phyloP scores from a whole-genome alignment of 2,113 vertebrate species.

The Cettia cetti region DNA sequence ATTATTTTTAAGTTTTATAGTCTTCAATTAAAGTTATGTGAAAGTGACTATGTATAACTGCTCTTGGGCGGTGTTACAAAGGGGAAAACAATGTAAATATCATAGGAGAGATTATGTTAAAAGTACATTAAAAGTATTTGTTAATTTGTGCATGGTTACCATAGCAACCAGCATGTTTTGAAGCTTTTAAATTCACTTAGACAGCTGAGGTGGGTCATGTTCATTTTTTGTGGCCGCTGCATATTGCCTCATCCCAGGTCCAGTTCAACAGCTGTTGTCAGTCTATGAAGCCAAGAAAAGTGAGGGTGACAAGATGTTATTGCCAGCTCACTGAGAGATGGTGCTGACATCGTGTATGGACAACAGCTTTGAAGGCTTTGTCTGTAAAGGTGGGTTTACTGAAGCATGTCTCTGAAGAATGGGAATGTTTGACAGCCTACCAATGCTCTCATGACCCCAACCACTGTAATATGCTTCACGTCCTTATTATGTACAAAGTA shows the following conservation, averaged over 20 bases:
- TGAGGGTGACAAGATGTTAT: background rate
- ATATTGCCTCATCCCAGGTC: background rate
- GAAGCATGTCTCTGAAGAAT: background rate
- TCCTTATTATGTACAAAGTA: background rate
- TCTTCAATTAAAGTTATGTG: background rate
- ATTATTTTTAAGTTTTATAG: background rate
- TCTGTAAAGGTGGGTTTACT: background rate
- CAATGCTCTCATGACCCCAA: background rate
- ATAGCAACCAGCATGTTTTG: conserved; percentile 4
- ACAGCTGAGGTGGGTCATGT: background rate
- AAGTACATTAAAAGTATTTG: background rate
- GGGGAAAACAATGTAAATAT: background rate
- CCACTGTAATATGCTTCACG: background rate
- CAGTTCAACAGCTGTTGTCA: background rate
- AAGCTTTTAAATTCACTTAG: background rate
- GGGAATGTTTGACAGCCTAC: background rate
- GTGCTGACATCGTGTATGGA: background rate
- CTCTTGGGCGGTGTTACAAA: background rate
- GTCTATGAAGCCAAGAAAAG: background rate
- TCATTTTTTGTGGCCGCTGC: background rate
- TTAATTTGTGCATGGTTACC: conserved; percentile 25
- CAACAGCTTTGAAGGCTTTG: background rate
- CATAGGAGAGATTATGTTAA: background rate
- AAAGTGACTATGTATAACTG: background rate
- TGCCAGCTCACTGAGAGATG: background rate